phyloP scores from a whole-genome alignment of 2,797 vertebrate species.

The Poecilia picta region DNA sequence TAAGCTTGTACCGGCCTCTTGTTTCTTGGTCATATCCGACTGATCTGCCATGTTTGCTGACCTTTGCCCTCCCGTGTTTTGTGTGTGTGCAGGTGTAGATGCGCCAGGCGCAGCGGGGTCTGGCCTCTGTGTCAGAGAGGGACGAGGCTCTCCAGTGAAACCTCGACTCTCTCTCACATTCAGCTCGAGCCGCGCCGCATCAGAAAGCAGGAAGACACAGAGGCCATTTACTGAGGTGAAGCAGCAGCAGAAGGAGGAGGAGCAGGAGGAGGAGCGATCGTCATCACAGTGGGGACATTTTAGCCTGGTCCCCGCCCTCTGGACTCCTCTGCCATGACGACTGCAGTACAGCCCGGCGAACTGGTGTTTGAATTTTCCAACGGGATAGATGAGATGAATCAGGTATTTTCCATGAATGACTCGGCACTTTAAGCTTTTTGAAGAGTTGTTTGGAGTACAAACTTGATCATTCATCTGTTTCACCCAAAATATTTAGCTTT shows the following conservation, averaged over 20 bases:
- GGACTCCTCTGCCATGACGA: constrained; percentile 82
- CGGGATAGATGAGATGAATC: constrained; percentile 90
- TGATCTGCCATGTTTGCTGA: constrained; percentile 48
- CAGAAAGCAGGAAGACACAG: constrained; percentile 22
- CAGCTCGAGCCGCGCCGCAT: constrained; percentile 20
- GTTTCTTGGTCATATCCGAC: constrained; percentile 27
- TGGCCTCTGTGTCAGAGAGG: constrained; percentile 72
- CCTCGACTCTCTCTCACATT: constrained; percentile 42
- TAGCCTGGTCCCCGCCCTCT: constrained; percentile 52
- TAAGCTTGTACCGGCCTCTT: constrained; percentile 25
- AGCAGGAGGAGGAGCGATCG: constrained; percentile 37
- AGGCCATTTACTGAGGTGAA: constrained; percentile 52
- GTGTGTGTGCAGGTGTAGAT: constrained; percentile 76
- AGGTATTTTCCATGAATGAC: constrained; percentile 74
- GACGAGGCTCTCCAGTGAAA: constrained; percentile 70
- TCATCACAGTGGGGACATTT: constrained; percentile 42
- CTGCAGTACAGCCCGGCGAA: constrained; percentile 85
- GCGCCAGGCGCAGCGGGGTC: constrained; percentile 72
- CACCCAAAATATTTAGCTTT: not conserved
- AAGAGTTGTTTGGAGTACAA: constrained; percentile 10
- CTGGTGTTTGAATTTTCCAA: constrained; percentile 91
- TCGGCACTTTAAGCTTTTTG: not conserved
- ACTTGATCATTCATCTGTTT: not conserved
- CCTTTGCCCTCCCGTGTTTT: constrained; percentile 24
- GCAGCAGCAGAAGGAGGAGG: constrained; percentile 34